Conservation (phyloP, 2,797 vertebrate species). For the Pseudomugil tenellus region DNA sequence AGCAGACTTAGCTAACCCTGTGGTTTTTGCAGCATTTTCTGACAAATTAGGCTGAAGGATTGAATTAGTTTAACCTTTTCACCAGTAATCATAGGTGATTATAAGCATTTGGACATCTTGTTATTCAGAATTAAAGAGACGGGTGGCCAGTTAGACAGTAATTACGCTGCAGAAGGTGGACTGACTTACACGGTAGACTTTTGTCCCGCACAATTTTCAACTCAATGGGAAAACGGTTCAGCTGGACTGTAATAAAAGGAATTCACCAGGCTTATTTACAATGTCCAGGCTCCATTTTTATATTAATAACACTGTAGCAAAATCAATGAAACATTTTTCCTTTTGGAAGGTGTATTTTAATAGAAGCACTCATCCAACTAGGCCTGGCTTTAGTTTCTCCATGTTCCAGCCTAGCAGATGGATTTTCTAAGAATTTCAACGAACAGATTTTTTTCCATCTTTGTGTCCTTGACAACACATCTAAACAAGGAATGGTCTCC, state of each 20-base stretch:
- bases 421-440: slow-evolving; percentile 80
- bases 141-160: slow-evolving; percentile 38
- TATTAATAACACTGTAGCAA: slow-evolving; percentile 71
- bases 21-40: slow-evolving; percentile 58
- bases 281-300: slow-evolving; percentile 56
- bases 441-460: slow-evolving; percentile 71
- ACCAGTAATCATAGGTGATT: slow-evolving; percentile 73
- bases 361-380: slow-evolving; percentile 57
- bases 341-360: slow-evolving; percentile 62
- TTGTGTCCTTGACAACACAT: slow-evolving; percentile 86
- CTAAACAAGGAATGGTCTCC: slow-evolving; percentile 86
- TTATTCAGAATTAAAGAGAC: slow-evolving; percentile 60
- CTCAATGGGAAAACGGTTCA: slow-evolving; percentile 54
- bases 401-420: slow-evolving; percentile 78
- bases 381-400: slow-evolving; percentile 57
- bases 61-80: slow-evolving; percentile 74
- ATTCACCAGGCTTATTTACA: slow-evolving; percentile 64
- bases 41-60: slow-evolving; percentile 59
- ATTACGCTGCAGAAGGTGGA: slow-evolving; percentile 63
- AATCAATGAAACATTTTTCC: slow-evolving; percentile 64
- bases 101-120: slow-evolving; percentile 66
- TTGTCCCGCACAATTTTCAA: slow-evolving; percentile 51
- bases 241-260: slow-evolving; percentile 60
- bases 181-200: slow-evolving; percentile 56
- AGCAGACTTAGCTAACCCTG: slow-evolving; percentile 58